Percentiles rank a stretch among this genome's conserved stretches.
phyloP scores from a whole-genome alignment of 64 coral and sea anemone species.

The Pocillopora damicornis region DNA sequence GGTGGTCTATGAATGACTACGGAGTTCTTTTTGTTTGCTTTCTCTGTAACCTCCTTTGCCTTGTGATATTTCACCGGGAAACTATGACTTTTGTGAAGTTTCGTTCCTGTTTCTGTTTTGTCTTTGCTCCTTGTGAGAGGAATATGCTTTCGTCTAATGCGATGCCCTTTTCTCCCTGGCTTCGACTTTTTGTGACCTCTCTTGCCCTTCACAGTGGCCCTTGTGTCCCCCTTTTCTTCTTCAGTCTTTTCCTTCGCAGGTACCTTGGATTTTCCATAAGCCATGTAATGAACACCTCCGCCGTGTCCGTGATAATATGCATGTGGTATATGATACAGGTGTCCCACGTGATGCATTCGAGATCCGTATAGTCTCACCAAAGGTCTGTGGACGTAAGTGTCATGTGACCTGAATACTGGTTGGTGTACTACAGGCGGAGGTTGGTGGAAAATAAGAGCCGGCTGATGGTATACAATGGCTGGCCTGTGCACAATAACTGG shows the following conservation, averaged over 20 bases:
- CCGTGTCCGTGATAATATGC: constrained; percentile 78
- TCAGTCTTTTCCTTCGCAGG: constrained; percentile 33
- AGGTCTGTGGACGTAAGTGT: constrained; percentile 73
- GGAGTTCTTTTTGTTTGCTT: constrained; percentile 90
- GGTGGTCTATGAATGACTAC: constrained; percentile 93
- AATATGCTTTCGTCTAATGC: background rate
- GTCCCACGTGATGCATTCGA: constrained; percentile 50
- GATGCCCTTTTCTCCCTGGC: background rate
- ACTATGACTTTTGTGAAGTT: constrained; percentile 34
- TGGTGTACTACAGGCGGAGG: constrained; percentile 82
- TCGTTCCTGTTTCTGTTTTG: constrained; percentile 38
- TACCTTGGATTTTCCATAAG: constrained; percentile 86
- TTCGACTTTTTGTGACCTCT: background rate
- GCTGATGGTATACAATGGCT: constrained; percentile 85
- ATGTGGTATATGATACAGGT: constrained; percentile 56
- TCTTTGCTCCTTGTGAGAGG: constrained; percentile 26
- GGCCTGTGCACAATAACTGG: constrained; percentile 92
- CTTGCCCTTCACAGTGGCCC: constrained; percentile 1
- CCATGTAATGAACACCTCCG: constrained; percentile 52
- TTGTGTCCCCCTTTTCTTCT: constrained; percentile 22
- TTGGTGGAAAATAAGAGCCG: constrained; percentile 82
- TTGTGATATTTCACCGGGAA: constrained; percentile 40
- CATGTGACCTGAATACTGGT: constrained; percentile 81
- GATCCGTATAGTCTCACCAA: constrained; percentile 47
- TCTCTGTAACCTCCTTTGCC: constrained; percentile 63